Conservation (phyloP, 2,797 vertebrate species). For the Euthynnus affinis region DNA sequence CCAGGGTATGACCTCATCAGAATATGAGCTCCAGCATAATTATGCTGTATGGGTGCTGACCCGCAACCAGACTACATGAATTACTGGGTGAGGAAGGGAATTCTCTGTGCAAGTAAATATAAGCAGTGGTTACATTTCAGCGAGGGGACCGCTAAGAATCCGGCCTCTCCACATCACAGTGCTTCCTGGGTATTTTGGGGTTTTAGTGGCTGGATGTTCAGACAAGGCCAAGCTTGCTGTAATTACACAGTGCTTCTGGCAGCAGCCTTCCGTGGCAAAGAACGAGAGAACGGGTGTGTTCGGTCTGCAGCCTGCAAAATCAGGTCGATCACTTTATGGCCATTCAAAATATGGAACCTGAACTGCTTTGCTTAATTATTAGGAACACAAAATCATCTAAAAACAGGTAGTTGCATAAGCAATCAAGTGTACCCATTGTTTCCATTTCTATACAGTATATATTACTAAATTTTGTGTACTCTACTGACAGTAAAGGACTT, state of each 20-base stretch:
- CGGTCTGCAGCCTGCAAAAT: neutral
- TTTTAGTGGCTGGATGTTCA: slow-evolving; percentile 19
- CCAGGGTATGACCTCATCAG: slow-evolving; percentile 4
- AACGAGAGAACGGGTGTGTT: neutral
- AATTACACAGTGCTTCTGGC: slow-evolving; percentile 6
- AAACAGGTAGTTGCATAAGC: too few species aligned
- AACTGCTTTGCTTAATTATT: too few species aligned
- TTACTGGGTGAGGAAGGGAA: slow-evolving; percentile 3
- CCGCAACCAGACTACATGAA: neutral
- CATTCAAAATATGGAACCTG: too few species aligned
- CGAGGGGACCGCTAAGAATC: neutral
- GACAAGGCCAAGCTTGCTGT: slow-evolving; percentile 6
- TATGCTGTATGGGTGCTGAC: neutral
- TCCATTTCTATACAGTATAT: too few species aligned
- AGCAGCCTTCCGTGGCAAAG: neutral
- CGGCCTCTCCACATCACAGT: neutral
- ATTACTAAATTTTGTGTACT: too few species aligned
- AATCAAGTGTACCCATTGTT: too few species aligned
- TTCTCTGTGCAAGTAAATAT: slow-evolving; percentile 9
- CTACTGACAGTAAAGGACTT: too few species aligned
- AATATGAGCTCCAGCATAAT: slow-evolving; percentile 6
- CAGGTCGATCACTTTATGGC: neutral
- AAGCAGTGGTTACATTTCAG: neutral
- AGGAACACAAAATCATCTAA: too few species aligned
- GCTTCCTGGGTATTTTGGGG: neutral